Evolutionary conservation across 35 echinoderm and acorn worm species (phyloP).

Genomic region (Heliocidaris tuberculata): DNA sequence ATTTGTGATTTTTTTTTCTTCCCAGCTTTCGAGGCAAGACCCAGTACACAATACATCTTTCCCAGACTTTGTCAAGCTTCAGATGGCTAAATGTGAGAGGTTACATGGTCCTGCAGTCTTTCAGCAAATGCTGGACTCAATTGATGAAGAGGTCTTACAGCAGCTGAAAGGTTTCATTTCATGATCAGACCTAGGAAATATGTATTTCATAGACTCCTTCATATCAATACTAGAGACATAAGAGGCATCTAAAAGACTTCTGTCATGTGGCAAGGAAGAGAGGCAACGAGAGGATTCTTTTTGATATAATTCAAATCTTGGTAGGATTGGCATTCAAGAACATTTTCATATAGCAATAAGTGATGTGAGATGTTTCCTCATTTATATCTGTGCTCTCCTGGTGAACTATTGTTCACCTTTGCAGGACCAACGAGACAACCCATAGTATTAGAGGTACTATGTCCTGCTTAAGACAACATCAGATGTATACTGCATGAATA

Average conservation of each 20-base stretch:
- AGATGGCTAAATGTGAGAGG: constrained; percentile 76
- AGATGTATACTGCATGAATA: no score
- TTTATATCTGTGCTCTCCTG: no score
- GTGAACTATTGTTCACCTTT: no score
- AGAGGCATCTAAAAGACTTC: background rate
- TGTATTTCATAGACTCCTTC: background rate
- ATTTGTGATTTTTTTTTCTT: background rate
- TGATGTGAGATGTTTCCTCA: background rate
- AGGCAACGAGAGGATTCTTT: background rate
- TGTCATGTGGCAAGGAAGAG: no score
- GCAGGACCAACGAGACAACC: no score
- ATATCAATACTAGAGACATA: background rate
- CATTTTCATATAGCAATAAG: background rate
- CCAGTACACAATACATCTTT: constrained; percentile 83
- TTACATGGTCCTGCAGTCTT: constrained; percentile 78
- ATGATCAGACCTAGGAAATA: background rate
- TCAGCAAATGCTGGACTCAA: constrained; percentile 66
- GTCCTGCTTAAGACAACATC: no score
- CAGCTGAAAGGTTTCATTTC: constrained; percentile 84
- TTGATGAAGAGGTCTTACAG: constrained; percentile 84
- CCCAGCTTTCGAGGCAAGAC: constrained; percentile 87
- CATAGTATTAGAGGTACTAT: no score
- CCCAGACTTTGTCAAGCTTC: constrained; percentile 61
- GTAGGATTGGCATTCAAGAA: background rate
- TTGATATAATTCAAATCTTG: background rate